Base-by-base conservation (phyloP, 2,113 vertebrate genomes). In the Sminthopsis crassicaudata region DNA sequence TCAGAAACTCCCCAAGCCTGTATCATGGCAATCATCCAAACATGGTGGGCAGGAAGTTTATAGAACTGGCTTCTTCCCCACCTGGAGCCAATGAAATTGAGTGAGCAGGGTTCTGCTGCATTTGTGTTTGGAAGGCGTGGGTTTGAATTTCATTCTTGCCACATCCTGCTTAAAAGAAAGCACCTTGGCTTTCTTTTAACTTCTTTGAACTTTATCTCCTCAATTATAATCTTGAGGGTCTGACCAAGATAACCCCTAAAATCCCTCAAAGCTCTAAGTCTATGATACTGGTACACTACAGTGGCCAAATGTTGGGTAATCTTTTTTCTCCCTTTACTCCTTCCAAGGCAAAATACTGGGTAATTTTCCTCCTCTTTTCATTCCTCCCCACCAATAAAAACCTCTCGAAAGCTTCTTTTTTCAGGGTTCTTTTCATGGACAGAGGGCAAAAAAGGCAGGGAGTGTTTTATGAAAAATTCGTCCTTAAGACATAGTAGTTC, bases 31-130 rank as follows among this genome's bases (percentile, higher is more conserved):
- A 4, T 48, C 27, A 2, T 76, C 91, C 95, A 95, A 24, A 57
- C 2, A 46, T 91, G 48, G 54, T 60, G 53, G 94, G 84, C 94
- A 94, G 36, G 91, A 95, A 94, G 26, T 92, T 89, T 46, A 30
- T 54, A 92, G 67, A 92, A 96, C 91, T 51, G 55, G 92, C 55
- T 42, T 76, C 95, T 98, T 97, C 95, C 96, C 96, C 93, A 42
- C 16, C 67, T 84, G 67, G 30, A 19, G 67, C 67, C 93, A 95
- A 97, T 50, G 91, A 89, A 89, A 96, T 54, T 90, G 96, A 91
- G 46, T 93, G 50, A 9, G 23, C 16, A 84, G 60, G 60, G 8
- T 16, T 96, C 84, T 11, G 92, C 53, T 90, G 91, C 89, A 91
- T 60, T 93, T 26, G 92, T 95, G 93, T 91, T 95, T 89, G 51